A percentile compares a stretch with the other conserved stretches of the same genome.
phyloP scores from a whole-genome alignment of 2,888 invertebrate species.

The Gibbula magus region DNA sequence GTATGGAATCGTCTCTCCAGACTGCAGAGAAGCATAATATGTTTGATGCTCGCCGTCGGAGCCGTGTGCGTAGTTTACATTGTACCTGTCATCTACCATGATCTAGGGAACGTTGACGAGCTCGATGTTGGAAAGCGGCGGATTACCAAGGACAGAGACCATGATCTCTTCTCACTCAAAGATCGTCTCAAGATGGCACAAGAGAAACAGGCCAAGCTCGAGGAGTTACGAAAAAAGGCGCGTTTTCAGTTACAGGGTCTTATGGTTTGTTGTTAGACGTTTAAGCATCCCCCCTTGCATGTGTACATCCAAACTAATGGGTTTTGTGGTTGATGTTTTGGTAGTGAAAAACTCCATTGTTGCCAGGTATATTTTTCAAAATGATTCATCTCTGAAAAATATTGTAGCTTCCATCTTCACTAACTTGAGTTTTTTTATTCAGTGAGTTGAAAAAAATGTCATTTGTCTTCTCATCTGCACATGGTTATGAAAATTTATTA shows the following conservation, averaged over 20 bases:
- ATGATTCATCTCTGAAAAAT: too few relatives aligned
- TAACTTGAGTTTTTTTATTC: too few relatives aligned
- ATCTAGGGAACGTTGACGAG: slow-evolving; percentile 24
- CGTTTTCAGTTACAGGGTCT: slow-evolving; percentile 12
- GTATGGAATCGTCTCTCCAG: slow-evolving; percentile 71
- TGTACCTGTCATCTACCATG: slow-evolving; percentile 53
- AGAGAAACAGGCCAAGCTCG: slow-evolving; percentile 11
- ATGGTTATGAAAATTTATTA: too few relatives aligned
- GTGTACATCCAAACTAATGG: neutral
- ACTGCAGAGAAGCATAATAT: slow-evolving; percentile 66
- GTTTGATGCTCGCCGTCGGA: slow-evolving; percentile 57
- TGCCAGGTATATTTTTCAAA: too few relatives aligned
- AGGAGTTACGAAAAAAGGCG: slow-evolving; percentile 17
- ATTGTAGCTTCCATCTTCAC: too few relatives aligned
- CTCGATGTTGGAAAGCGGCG: neutral
- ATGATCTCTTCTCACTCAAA: neutral
- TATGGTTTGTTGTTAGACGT: neutral
- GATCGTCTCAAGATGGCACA: slow-evolving; percentile 22
- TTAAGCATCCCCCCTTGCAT: too few relatives aligned
- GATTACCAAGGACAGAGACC: neutral
- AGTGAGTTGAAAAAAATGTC: too few relatives aligned
- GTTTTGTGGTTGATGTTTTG: too few relatives aligned
- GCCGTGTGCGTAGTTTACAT: slow-evolving; percentile 61
- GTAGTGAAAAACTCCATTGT: too few relatives aligned
- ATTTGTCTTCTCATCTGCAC: too few relatives aligned